Evolutionary conservation across 2,888 invertebrate species (phyloP).

Genomic region (Eulithis prunata): DNA sequence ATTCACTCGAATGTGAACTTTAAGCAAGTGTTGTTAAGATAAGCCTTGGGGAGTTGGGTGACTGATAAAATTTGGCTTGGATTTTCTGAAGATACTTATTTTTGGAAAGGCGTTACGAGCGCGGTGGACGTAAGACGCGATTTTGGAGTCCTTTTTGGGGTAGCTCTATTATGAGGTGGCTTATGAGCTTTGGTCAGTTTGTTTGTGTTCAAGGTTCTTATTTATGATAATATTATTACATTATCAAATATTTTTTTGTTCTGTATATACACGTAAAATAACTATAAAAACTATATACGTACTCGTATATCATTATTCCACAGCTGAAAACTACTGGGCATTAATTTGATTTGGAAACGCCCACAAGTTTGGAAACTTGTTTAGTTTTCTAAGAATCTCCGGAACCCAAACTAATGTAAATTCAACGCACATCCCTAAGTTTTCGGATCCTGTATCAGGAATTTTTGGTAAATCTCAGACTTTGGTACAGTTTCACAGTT

Average conservation of each 20-base stretch:
- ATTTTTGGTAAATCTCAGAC: constrained; percentile 26
- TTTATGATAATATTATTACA: too few relatives aligned
- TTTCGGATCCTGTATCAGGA: constrained; percentile 31
- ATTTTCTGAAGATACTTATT: constrained; percentile 25
- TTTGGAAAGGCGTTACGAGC: constrained; percentile 16
- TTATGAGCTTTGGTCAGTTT: constrained; percentile 10
- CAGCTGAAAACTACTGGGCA: constrained; percentile 32
- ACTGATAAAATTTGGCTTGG: constrained; percentile 32
- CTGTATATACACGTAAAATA: too few relatives aligned
- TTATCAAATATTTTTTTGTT: too few relatives aligned
- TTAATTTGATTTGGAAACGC: constrained; percentile 39
- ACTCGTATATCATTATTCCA: constrained; percentile 24
- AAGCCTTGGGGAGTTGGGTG: constrained; percentile 31
- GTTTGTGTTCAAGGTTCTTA: too few relatives aligned
- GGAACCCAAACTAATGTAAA: constrained; percentile 35
- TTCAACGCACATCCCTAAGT: constrained; percentile 38
- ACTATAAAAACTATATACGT: too few relatives aligned
- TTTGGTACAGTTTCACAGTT: constrained; percentile 13
- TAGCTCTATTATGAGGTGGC: constrained; percentile 20
- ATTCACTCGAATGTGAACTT: constrained; percentile 43
- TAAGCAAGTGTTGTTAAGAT: constrained; percentile 40
- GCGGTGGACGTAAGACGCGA: constrained; percentile 6
- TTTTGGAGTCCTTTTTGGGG: constrained; percentile 14
- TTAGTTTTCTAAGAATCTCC: constrained; percentile 36
- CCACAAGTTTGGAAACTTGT: constrained; percentile 35